A percentile compares a stretch with the other conserved stretches of the same genome.
Evolutionary conservation across 1,140 invertebrate species (phyloP).

Genomic region (Sminthurides bifidus): DNA sequence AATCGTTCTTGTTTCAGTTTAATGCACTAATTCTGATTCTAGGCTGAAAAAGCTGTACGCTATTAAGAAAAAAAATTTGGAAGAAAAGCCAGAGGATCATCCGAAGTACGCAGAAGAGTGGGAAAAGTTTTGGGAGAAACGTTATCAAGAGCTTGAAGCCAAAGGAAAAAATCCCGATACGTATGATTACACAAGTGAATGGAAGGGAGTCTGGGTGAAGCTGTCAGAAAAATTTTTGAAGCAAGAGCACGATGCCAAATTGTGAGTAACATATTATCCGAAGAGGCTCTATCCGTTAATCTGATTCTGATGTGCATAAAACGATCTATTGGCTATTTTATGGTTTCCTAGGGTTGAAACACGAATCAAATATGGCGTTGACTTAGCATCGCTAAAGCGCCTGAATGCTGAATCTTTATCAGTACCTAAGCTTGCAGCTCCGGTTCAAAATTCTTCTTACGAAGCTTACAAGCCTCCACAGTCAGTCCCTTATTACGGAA

Average conservation of each 20-base stretch:
- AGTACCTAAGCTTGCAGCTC: not conserved
- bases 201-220: slow-evolving; percentile 28
- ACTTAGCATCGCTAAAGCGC: slow-evolving; percentile 10
- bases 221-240: slow-evolving; percentile 12
- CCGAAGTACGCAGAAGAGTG: slow-evolving; percentile 27
- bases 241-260: slow-evolving; percentile 16
- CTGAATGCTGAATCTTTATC: not conserved
- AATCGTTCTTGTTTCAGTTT: not conserved
- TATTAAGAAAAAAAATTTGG: slow-evolving; percentile 4
- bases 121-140: slow-evolving; percentile 29
- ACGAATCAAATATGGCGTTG: slow-evolving; percentile 14
- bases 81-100: slow-evolving; percentile 29
- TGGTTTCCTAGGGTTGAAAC: slow-evolving; percentile 12
- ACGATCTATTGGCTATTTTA: not conserved
- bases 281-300: not conserved
- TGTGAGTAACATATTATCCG: slow-evolving; percentile 13
- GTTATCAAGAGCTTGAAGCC: slow-evolving; percentile 26
- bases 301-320: not conserved
- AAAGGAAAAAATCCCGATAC: slow-evolving; percentile 26
- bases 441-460: slow-evolving; percentile 3
- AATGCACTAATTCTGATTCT: not conserved
- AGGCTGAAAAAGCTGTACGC: slow-evolving; percentile 15
- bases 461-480: too few species aligned
- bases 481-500: too few species aligned
- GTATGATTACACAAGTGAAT: slow-evolving; percentile 27